Base-by-base conservation (phyloP, 2,113 vertebrate genomes). In the Takifugu flavidus region DNA sequence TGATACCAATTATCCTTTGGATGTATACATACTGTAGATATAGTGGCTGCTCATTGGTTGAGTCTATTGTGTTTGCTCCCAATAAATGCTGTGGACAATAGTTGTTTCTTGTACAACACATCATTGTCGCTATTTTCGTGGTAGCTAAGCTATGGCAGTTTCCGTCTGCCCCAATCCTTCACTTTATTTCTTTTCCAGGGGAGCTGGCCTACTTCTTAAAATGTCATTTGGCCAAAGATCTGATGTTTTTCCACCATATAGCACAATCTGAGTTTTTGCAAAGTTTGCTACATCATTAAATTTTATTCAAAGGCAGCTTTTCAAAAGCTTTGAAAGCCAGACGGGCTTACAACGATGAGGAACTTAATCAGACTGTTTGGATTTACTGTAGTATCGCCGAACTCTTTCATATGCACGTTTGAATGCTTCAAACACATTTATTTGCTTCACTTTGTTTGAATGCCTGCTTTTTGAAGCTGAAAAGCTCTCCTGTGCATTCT, bases 1-100 rank as follows among this genome's bases (percentile, higher is more conserved):
- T 82, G 84, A 90, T 89, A 88, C 86, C 80, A 89, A 89, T 91
- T 90, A 91, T 85, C 89, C 72, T 49, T 58, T 74, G 68, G 82
- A 85, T 86, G 87, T 83, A 82, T 82, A 87, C 86, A 80, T 84
- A 82, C 75, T 82, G 87, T 83, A 74, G 84, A 85, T 85, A 71
- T 79, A 70, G 75, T 64, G 80, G 70, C 67, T 59, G 67, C 73
- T 79, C 81, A 69, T 78, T 87, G 89, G 80, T 76, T 28, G 13
- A 53, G 73, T 66, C 82, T 75, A 66, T 76, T 78, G 82, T 86
- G 85, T 83, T 88, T 71, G 53, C 74, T 87, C 82, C 85, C 82
- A 82, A 82, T 87, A 87, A 84, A 82, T 78, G 80, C 80, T 70
- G 59, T 67, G 79, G 84, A 87, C 88, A 88, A 89, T 88, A 82